Evolutionary conservation across 2,888 invertebrate genomes (phyloP).

Genomic region (Argyresthia albistria): DNA sequence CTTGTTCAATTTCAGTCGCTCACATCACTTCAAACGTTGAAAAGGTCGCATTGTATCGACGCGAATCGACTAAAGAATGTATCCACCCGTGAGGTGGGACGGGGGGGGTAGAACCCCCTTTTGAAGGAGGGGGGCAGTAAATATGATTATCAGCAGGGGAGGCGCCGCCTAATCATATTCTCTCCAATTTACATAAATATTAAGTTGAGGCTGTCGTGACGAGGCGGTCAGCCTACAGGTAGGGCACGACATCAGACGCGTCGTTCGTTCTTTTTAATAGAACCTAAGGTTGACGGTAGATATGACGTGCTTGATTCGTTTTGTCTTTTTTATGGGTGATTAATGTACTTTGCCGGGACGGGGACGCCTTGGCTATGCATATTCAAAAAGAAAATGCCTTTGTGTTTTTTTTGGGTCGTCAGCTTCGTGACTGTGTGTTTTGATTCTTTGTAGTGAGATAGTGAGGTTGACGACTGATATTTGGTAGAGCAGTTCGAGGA

Average conservation of each 20-base stretch:
- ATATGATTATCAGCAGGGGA: conserved; percentile 70
- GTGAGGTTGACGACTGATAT: too few relatives aligned
- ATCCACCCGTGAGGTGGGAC: background rate
- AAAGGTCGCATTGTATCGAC: conserved; percentile 2
- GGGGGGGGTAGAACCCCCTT: background rate
- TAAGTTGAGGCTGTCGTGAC: conserved; percentile 58
- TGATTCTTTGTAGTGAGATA: too few relatives aligned
- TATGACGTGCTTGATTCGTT: conserved; percentile 41
- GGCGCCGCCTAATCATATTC: conserved; percentile 71
- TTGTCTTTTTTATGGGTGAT: conserved; percentile 72
- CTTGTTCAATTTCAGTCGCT: background rate
- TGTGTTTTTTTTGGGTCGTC: background rate
- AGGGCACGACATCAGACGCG: conserved; percentile 4
- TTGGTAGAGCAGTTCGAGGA: too few relatives aligned
- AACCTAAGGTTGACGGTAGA: conserved; percentile 49
- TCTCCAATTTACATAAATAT: conserved; percentile 72
- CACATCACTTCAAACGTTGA: background rate
- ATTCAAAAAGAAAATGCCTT: background rate
- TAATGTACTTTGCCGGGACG: conserved; percentile 33
- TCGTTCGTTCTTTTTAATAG: conserved; percentile 29
- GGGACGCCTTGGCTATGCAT: conserved; percentile 34
- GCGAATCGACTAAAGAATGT: conserved; percentile 4
- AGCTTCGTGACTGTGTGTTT: too few relatives aligned
- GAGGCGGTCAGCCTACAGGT: background rate
- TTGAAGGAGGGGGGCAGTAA: conserved; percentile 38